Percentiles rank a stretch among this genome's conserved stretches.
phyloP scores from a whole-genome alignment of 2,888 invertebrate species.

The Petrolisthes manimaculis region DNA sequence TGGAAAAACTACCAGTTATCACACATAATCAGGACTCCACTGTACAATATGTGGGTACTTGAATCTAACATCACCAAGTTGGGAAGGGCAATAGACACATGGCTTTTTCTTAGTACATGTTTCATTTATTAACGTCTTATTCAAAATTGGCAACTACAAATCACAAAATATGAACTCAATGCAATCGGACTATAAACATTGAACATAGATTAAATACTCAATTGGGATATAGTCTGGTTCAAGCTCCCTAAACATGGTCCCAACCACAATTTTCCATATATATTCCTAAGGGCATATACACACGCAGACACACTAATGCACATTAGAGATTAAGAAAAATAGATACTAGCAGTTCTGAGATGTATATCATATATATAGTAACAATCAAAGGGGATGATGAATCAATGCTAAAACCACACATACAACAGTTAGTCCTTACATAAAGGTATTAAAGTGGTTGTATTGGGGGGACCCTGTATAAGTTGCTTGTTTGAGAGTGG shows the following conservation, averaged over 20 bases:
- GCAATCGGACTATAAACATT: conserved; percentile 61
- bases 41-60: no score
- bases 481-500: conserved; percentile 42
- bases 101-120: conserved; percentile 49
- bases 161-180: conserved; percentile 63
- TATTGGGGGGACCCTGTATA: conserved; percentile 38
- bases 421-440: conserved; percentile 47
- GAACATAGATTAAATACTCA: conserved; percentile 63
- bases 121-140: conserved; percentile 63
- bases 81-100: neutral
- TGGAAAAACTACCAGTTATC: no score
- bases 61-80: neutral
- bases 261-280: conserved; percentile 48
- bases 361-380: conserved; percentile 59
- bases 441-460: conserved; percentile 48
- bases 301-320: conserved; percentile 60
- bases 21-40: no score
- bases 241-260: conserved; percentile 50
- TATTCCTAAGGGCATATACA: conserved; percentile 50
- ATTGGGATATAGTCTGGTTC: conserved; percentile 55
- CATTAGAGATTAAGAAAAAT: conserved; percentile 62
- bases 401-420: conserved; percentile 57
- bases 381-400: conserved; percentile 58
- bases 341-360: conserved; percentile 63
- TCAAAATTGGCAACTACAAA: conserved; percentile 63